phyloP scores from a whole-genome alignment of 2,888 invertebrate genomes.

The Drosophila bunnanda region DNA sequence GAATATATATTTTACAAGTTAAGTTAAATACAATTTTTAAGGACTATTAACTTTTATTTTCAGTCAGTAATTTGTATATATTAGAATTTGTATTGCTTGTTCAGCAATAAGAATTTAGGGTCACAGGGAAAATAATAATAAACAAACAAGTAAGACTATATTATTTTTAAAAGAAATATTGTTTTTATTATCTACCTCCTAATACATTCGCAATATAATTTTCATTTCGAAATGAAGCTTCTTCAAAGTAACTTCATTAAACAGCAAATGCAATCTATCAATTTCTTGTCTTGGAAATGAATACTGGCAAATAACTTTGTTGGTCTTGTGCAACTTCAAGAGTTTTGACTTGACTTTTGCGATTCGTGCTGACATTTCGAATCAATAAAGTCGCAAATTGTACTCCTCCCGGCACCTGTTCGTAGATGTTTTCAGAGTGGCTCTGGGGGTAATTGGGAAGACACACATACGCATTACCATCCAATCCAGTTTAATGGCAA shows the following conservation, averaged over 20 bases:
- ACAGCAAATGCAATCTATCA: not conserved
- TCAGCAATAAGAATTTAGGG: too few relatives aligned
- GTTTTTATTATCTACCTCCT: not conserved
- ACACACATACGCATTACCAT: constrained; percentile 36
- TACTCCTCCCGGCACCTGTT: constrained; percentile 37
- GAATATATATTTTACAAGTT: not conserved
- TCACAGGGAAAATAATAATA: too few relatives aligned
- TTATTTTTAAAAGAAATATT: too few relatives aligned
- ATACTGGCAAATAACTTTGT: constrained; percentile 10
- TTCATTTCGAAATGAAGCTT: not conserved
- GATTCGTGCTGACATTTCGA: constrained; percentile 60
- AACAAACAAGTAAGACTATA: too few relatives aligned
- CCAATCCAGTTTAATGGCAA: constrained; percentile 49
- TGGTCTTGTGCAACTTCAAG: constrained; percentile 19
- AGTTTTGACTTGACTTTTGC: constrained; percentile 24
- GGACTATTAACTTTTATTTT: not conserved
- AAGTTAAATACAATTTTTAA: too few relatives aligned
- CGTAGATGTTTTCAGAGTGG: not conserved
- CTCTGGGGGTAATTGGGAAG: constrained; percentile 6
- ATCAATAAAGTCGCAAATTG: constrained; percentile 68
- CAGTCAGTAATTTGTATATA: not conserved
- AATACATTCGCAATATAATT: not conserved
- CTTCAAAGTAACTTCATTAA: constrained; percentile 8
- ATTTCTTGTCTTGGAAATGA: constrained; percentile 1
- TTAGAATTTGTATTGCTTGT: too few relatives aligned